Percentiles rank a stretch among this genome's conserved stretches.
Conservation (phyloP, 1,140 invertebrate genomes). For the Trissolcus basalis region DNA sequence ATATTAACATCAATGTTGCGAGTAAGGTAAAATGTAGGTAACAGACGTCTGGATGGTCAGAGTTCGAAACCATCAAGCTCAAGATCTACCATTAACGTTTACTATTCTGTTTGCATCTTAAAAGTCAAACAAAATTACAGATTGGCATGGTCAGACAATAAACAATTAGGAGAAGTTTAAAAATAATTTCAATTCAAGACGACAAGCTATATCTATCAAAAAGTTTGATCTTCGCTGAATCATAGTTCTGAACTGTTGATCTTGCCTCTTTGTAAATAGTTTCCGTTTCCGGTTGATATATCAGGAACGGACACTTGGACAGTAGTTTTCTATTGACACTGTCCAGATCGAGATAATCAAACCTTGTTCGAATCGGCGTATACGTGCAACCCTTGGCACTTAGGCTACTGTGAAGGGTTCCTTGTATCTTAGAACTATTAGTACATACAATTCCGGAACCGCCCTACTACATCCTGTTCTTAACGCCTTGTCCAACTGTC, state of each 20-base stretch:
- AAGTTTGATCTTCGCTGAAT: conserved; percentile 28
- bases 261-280: conserved; percentile 36
- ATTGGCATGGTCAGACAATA: conserved; percentile 16
- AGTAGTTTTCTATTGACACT: conserved; percentile 67
- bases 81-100: too few species aligned
- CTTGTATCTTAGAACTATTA: conserved; percentile 74
- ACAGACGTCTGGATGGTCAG: too few species aligned
- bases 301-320: conserved; percentile 39
- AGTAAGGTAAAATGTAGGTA: conserved; percentile 4
- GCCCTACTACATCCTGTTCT: conserved; percentile 72
- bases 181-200: background rate
- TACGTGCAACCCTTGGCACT: conserved; percentile 55
- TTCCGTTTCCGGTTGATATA: conserved; percentile 57
- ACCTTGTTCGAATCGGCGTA: conserved; percentile 58
- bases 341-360: conserved; percentile 75
- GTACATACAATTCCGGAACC: conserved; percentile 74
- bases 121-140: too few species aligned
- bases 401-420: conserved; percentile 59
- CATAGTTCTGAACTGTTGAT: conserved; percentile 38
- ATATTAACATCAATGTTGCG: conserved; percentile 45
- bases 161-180: background rate
- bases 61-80: too few species aligned
- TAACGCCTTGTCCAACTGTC: conserved; percentile 67
- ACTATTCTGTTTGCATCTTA: too few species aligned
- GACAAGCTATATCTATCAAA: conserved; percentile 5